Evolutionary conservation across 2,888 invertebrate genomes (phyloP).

Genomic region (Sinhomidia bicolor): DNA sequence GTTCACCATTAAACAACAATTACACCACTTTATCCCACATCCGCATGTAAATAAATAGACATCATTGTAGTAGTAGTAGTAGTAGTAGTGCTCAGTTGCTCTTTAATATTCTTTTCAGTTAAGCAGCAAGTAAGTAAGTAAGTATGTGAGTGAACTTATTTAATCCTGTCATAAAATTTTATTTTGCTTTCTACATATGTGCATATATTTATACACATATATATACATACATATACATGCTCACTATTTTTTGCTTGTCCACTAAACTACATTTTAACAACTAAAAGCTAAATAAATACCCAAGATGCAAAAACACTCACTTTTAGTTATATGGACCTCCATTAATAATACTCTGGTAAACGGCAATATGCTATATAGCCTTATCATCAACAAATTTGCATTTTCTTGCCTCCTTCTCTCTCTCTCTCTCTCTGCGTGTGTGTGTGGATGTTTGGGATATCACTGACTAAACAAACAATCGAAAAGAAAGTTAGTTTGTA

Average conservation of each 20-base stretch:
- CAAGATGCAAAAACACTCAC: constrained; percentile 18
- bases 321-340: constrained; percentile 5
- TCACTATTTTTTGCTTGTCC: no score
- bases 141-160: background rate
- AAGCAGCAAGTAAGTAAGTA: background rate
- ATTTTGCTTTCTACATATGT: background rate
- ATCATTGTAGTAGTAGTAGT: no score
- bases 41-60: no score
- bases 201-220: no score
- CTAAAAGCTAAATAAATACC: no score
- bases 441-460: background rate
- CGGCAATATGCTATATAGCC: background rate
- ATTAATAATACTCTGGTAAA: constrained; percentile 10
- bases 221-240: no score
- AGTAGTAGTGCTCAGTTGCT: no score
- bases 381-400: constrained; percentile 16
- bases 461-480: background rate
- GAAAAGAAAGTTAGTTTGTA: no score
- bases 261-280: no score
- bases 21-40: constrained; percentile 17
- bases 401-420: background rate
- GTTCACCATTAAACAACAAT: constrained; percentile 33
- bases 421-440: background rate
- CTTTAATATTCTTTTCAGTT: constrained; percentile 46
- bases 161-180: constrained; percentile 46